phyloP scores from a whole-genome alignment of 1,140 invertebrate species.

The Ceratitis capitata region DNA sequence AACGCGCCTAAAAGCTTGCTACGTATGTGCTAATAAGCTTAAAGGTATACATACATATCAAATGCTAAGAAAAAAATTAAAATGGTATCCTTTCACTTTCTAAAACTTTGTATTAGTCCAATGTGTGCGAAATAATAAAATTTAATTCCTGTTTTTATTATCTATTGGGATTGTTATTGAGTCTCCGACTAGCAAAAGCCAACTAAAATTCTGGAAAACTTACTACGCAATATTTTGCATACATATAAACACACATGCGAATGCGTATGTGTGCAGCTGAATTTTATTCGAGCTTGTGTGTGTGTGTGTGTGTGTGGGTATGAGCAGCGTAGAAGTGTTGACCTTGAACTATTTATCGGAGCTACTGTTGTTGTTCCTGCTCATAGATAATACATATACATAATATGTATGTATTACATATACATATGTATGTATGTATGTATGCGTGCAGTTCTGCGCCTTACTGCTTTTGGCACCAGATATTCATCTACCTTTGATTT shows the following conservation, averaged over 20 bases:
- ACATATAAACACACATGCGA: background rate
- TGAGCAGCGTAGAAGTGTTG: background rate
- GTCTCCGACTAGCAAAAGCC: background rate
- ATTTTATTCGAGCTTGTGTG: background rate
- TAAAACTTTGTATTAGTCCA: no score
- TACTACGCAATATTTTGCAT: slow-evolving; percentile 12
- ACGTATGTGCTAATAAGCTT: no score
- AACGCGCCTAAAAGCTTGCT: background rate
- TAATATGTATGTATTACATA: no score
- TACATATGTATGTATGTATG: background rate
- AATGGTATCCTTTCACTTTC: no score
- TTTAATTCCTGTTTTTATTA: background rate
- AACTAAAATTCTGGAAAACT: slow-evolving; percentile 21
- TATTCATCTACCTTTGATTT: background rate
- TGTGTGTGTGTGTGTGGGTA: background rate
- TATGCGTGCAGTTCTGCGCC: background rate
- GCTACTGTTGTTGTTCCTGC: slow-evolving; percentile 25
- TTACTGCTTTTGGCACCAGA: background rate
- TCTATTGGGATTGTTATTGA: background rate
- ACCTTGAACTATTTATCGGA: slow-evolving; percentile 32
- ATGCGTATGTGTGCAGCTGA: background rate
- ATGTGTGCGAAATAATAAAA: background rate
- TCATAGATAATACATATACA: background rate
- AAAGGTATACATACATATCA: no score
- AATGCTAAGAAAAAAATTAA: no score